These are phyloP conservation scores for Arizona elegans DNA, from an alignment of 2,113 vertebrate genomes.

Conservation along the genomic window DNA sequence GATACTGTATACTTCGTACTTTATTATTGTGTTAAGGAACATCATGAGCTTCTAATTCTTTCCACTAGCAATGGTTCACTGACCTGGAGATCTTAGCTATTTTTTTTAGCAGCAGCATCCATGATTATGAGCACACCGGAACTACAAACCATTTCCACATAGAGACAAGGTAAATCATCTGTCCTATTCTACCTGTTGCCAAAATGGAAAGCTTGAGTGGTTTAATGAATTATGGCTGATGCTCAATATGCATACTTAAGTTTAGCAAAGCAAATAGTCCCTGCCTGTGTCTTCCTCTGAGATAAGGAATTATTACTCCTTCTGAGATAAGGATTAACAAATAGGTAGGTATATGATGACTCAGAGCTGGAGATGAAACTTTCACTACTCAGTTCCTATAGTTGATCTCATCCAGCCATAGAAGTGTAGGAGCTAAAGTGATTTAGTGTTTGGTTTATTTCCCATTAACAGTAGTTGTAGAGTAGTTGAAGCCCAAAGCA, in stretches of 20 bases:
- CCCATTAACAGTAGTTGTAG: neutral
- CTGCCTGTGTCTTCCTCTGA: neutral
- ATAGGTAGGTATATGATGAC: neutral
- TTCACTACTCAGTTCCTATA: neutral
- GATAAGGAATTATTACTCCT: neutral
- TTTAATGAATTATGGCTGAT: neutral
- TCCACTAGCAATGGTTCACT: conserved; percentile 18
- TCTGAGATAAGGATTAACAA: neutral
- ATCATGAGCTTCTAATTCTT: conserved; percentile 2
- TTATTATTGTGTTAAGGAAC: neutral
- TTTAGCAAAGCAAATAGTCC: neutral
- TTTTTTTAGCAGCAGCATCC: conserved; percentile 2
- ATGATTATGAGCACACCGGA: conserved; percentile 18
- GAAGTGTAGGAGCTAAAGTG: neutral
- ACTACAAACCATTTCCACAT: conserved; percentile 26
- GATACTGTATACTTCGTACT: neutral
- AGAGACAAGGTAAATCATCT: neutral
- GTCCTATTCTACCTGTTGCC: neutral
- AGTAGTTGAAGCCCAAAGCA: neutral
- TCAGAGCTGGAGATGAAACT: neutral
- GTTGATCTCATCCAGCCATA: neutral
- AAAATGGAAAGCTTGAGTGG: neutral
- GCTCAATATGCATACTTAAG: neutral
- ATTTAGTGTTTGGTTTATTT: neutral
- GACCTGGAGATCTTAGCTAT: conserved; percentile 25